A percentile compares a stretch with the other conserved stretches of the same genome.
Evolutionary conservation across 2,888 invertebrate genomes (phyloP).

Genomic region (Harpalus rufipes): DNA sequence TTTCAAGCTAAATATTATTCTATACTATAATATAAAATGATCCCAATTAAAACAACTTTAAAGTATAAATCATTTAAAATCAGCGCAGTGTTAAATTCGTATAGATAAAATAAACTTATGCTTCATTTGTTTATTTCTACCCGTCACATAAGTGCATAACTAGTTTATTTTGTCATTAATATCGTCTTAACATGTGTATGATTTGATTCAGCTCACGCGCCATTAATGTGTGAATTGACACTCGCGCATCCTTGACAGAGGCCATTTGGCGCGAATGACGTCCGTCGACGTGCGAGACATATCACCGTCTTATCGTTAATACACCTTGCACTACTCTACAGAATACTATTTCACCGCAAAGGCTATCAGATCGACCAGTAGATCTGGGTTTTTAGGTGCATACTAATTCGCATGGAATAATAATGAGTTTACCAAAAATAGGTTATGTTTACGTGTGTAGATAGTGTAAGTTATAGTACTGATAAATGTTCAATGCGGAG

Average conservation of each 20-base stretch:
- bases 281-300: slow-evolving; percentile 11
- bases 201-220: slow-evolving; percentile 46
- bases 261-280: slow-evolving; percentile 45
- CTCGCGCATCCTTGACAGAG: slow-evolving; percentile 45
- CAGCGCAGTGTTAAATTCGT: too few species aligned
- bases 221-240: slow-evolving; percentile 38
- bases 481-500: slow-evolving; percentile 8
- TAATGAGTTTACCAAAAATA: slow-evolving; percentile 12
- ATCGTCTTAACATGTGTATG: not conserved
- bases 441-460: slow-evolving; percentile 29
- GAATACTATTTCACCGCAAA: not conserved
- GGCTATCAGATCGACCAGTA: not conserved
- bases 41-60: too few species aligned
- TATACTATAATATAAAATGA: too few species aligned
- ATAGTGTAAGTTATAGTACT: not conserved
- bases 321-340: slow-evolving; percentile 17
- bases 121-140: not conserved
- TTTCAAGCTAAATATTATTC: too few species aligned
- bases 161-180: not conserved
- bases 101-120: not conserved
- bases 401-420: slow-evolving; percentile 9
- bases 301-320: not conserved
- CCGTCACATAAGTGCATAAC: not conserved
- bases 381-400: slow-evolving; percentile 35
- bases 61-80: too few species aligned